These are phyloP conservation scores for Zhengitettix transpicula DNA, from an alignment of 2,888 invertebrate genomes.

Conservation along the genomic window DNA sequence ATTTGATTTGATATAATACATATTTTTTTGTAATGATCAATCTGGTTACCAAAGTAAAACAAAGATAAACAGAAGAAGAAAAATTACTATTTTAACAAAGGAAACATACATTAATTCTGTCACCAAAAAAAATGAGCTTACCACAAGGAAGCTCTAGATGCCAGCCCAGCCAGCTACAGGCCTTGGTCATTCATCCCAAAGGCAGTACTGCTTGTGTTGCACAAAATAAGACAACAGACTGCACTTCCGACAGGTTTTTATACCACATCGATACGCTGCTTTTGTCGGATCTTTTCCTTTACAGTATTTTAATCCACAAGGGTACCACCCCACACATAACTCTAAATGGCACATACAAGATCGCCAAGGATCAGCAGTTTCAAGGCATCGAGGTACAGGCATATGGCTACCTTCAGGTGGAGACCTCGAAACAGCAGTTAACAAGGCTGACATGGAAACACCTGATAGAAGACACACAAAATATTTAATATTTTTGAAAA, in stretches of 20 bases:
- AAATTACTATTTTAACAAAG: too few relatives aligned
- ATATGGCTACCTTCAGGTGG: slow-evolving; percentile 27
- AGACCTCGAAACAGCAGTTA: slow-evolving; percentile 55
- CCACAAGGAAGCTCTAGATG: neutral
- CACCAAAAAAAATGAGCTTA: too few relatives aligned
- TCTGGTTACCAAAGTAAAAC: too few relatives aligned
- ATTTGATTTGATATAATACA: too few relatives aligned
- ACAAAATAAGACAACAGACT: slow-evolving; percentile 77
- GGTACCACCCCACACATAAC: slow-evolving; percentile 88
- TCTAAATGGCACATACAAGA: slow-evolving; percentile 76
- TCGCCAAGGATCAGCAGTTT: slow-evolving; percentile 47
- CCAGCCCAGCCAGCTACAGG: neutral
- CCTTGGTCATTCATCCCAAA: slow-evolving; percentile 56
- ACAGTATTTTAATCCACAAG: slow-evolving; percentile 89
- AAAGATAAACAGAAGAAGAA: too few relatives aligned
- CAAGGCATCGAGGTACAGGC: slow-evolving; percentile 33
- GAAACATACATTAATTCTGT: too few relatives aligned
- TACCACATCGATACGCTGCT: slow-evolving; percentile 75
- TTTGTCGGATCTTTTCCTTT: slow-evolving; percentile 41
- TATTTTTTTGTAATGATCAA: too few relatives aligned
- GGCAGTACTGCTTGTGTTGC: slow-evolving; percentile 62
- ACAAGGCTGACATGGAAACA: slow-evolving; percentile 52
- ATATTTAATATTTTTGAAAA: neutral
- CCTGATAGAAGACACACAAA: slow-evolving; percentile 31
- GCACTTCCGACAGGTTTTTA: slow-evolving; percentile 86